Evolutionary conservation across 2,888 invertebrate species (phyloP).

Genomic region (Panopea generosa): DNA sequence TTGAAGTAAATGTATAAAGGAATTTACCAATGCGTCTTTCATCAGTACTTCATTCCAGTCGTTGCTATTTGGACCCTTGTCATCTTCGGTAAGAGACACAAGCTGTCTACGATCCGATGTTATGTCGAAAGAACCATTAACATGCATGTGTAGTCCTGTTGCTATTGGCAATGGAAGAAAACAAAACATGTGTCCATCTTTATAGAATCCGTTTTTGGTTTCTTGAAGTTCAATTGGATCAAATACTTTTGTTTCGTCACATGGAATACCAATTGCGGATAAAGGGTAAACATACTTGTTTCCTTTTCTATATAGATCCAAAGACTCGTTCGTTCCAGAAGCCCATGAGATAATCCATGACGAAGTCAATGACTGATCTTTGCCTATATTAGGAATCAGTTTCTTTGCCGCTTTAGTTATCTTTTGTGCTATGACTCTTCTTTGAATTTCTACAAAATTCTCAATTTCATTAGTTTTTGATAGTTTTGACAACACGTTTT

Average conservation of each 20-base stretch:
- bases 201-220: conserved; percentile 57
- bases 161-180: conserved; percentile 80
- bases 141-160: conserved; percentile 73
- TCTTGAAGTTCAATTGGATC: background rate
- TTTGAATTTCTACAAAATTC: too few species aligned
- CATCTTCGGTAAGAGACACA: conserved; percentile 72
- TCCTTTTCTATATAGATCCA: conserved; percentile 16
- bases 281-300: conserved; percentile 58
- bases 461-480: too few species aligned
- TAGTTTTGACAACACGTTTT: too few species aligned
- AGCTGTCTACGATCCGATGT: conserved; percentile 77
- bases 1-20: conserved; percentile 49
- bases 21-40: conserved; percentile 51
- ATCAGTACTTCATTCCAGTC: conserved; percentile 61
- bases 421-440: background rate
- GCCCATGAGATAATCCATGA: conserved; percentile 62
- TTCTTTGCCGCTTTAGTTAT: background rate
- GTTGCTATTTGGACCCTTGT: conserved; percentile 58
- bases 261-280: conserved; percentile 74
- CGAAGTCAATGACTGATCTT: conserved; percentile 13
- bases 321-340: conserved; percentile 27
- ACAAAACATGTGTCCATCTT: conserved; percentile 74
- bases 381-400: background rate
- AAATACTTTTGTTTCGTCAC: conserved; percentile 8
- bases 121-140: conserved; percentile 81